Base-by-base conservation (phyloP, 2,113 vertebrate genomes). In the Archocentrus centrarchus region DNA sequence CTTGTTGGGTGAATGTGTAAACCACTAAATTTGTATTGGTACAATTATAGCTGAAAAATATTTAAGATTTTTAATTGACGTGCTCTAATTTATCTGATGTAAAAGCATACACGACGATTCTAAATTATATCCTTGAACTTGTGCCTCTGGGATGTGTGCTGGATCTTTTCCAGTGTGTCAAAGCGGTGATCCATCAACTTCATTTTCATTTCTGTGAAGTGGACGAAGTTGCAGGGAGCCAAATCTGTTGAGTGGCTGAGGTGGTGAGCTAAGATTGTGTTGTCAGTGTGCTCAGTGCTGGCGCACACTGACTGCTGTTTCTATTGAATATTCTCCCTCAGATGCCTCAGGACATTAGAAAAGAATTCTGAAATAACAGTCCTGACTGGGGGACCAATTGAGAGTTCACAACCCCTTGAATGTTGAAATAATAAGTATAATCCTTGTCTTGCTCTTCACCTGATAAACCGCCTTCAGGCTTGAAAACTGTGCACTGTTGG, bases 221-320 rank as follows among this genome's bases (percentile, higher is more conserved):
- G 3, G 24, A 7, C 24, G 6, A 32, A 53, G 27, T 32, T 53
- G 68, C 44, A 53, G 68, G 68, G 27, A 73, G 68, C 20, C 17
- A 73, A 73, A 55, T n/a, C 6, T 14, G 6, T 6, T 20, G 68
- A 30, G 17, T 73, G 68, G 11, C 7, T 32, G n/a, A 55, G 2
- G 66, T 73, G 47, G 17, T 73, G 66, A 73, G 66, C 47, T 53
- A 73, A 73, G 66, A 73, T 53, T 53, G 17, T 73, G 47, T 32
- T 73, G 47, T 20, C 27, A 53, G 32, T 15, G 30, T 10, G 11
- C 24, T 70, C 44, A 30, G 44, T 70, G 22, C 66, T 70, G 44
- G 17, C 14, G 11, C 3, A 68, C 17, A 14, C 41, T 18, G 3
- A 6, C 17, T 13, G 24, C 27, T 53, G 44, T 32, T 73, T 73